Base-by-base conservation (phyloP, 2,797 vertebrate genomes). In the Mus caroli region DNA sequence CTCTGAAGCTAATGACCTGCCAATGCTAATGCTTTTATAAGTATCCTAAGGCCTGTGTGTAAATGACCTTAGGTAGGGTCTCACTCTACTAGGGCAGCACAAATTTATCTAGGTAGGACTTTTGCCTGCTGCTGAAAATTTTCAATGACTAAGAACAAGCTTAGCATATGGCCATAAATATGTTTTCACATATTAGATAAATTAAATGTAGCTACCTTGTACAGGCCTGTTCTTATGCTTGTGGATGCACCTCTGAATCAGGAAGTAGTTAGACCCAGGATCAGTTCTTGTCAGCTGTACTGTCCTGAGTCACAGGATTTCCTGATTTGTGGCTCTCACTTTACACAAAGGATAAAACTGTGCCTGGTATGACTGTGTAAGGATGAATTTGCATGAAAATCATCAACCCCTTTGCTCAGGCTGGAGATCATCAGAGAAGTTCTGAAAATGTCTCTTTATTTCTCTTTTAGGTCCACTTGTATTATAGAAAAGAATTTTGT, bases 141-240 rank as follows among this genome's bases (percentile, higher is more conserved):
- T 50, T 34, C 56, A 26, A 97, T 19, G 75, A 10, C 85, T 17
- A 91, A 73, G 64, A 7, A 13, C 5, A 89, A 20, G 14, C 76
- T 58, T 43, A 84, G 37, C 75, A 92, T 93, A 62, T 87, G 94
- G 94, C 58, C 91, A 97, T 50, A 40, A 88, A 96, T 80, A 96
- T 62, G 56, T 0, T 76, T 75, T 93, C 37, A 75, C 93, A 93
- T 43, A 78, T 73, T 60, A 82, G 26, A 78, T 50, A 17, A 73
- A 37, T 75, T 91, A 93, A 88, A 82, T 52, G 46, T 4, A 90
- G n/a, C 26, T 31, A 87, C 1, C 67, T 0, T 88, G 6, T 67
- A 37, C 13, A 62, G 13, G 85, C 12, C 31, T 86, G 3, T 46
- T 84, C 26, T 46, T 34, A 94, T 58, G 5, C 4, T 31, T 50